A percentile compares a stretch with the other conserved stretches of the same genome.
These are phyloP conservation scores for Glaucomys volans DNA, from an alignment of 2,113 vertebrate species.

Conservation along the genomic window DNA sequence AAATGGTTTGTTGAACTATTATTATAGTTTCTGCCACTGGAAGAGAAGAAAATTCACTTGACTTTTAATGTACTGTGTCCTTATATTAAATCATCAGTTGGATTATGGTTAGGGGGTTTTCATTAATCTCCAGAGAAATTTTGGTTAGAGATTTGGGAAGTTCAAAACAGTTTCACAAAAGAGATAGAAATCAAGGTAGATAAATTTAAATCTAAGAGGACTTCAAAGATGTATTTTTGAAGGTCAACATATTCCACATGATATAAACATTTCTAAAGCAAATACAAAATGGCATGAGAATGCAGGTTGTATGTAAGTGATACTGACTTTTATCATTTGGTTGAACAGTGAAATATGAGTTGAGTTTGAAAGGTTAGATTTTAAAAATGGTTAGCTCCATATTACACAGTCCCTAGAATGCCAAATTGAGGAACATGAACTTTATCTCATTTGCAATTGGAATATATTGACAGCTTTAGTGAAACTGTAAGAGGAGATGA, in stretches of 20 bases:
- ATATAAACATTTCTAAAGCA: conserved; percentile 6
- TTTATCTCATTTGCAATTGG: conserved; percentile 30
- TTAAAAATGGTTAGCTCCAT: not conserved
- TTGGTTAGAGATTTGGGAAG: not conserved
- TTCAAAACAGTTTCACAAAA: not conserved
- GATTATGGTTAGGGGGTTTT: not conserved
- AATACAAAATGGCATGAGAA: not conserved
- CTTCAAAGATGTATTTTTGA: not conserved
- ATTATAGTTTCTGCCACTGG: not conserved
- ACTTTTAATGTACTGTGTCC: not conserved
- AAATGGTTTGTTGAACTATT: not conserved
- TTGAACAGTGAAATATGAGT: not conserved
- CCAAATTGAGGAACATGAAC: not conserved
- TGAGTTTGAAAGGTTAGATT: not conserved
- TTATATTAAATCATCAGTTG: not conserved
- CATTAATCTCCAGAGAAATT: not conserved
- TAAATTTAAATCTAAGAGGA: conserved; percentile 1
- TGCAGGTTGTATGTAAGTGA: not conserved
- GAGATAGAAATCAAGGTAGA: not conserved
- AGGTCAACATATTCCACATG: not conserved
- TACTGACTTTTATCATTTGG: conserved; percentile 7
- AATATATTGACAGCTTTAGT: not conserved
- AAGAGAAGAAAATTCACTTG: not conserved
- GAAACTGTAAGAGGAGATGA: conserved; percentile 19
- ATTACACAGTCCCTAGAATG: not conserved